These are phyloP conservation scores for Anhinga rufa DNA, from an alignment of 2,113 vertebrate species.

Conservation along the genomic window DNA sequence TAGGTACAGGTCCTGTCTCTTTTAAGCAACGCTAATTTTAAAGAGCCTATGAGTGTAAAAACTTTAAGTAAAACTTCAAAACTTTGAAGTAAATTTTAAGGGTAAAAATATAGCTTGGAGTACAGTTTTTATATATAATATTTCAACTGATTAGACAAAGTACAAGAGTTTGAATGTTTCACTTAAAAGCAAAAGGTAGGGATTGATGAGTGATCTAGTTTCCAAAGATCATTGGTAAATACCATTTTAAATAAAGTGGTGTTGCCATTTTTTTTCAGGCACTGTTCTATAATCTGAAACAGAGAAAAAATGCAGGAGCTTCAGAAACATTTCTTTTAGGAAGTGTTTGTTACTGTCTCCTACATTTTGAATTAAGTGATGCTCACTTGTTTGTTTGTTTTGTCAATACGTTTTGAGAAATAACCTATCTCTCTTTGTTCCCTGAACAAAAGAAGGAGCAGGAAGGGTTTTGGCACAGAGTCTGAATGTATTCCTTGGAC, in stretches of 20 bases:
- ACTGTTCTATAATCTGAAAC: neutral
- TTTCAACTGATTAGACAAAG: neutral
- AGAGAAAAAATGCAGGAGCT: neutral
- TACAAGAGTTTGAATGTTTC: neutral
- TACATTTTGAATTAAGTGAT: neutral
- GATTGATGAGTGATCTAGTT: neutral
- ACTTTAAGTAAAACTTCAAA: neutral
- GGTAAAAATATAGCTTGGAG: neutral
- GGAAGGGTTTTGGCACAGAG: neutral
- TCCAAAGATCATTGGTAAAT: neutral
- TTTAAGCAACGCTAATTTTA: neutral
- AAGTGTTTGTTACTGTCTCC: neutral
- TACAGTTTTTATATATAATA: neutral
- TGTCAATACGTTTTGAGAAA: neutral
- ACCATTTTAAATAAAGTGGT: neutral
- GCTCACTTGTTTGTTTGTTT: neutral
- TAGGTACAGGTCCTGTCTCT: neutral
- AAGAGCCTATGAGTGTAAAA: neutral
- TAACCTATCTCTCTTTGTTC: neutral
- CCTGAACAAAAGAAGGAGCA: neutral
- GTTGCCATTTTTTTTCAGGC: neutral
- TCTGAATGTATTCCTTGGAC: neutral
- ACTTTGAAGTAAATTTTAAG: neutral
- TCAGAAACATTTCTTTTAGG: neutral
- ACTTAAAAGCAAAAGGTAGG: neutral